These are phyloP conservation scores for Rhopilema esculentum DNA, from an alignment of 30 jellyfish, hydroid and myxozoan genomes.

Conservation along the genomic window DNA sequence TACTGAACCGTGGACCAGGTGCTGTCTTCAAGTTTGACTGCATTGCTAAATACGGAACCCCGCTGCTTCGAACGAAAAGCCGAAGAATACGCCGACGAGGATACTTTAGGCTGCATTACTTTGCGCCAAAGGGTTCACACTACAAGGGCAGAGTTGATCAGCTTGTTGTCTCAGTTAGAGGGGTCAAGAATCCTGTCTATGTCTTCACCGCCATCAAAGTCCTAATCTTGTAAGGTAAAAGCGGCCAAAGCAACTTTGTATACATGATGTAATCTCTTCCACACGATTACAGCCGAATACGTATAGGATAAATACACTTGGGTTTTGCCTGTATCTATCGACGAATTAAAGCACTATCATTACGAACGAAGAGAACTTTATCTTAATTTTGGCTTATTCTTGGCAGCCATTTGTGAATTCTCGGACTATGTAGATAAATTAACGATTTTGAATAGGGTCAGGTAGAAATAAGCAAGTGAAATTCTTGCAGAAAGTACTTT, in stretches of 20 bases:
- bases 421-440: conserved; percentile 21
- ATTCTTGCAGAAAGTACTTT: too few relatives aligned
- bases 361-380: conserved; percentile 2
- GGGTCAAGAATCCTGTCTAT: conserved; percentile 44
- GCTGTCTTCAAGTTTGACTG: conserved; percentile 64
- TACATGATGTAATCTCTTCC: conserved; percentile 33
- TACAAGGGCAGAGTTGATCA: conserved; percentile 59
- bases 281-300: background rate
- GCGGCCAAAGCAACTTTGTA: background rate
- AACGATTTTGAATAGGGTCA: background rate
- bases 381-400: background rate
- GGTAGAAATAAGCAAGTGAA: background rate
- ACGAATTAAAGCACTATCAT: background rate
- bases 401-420: conserved; percentile 32
- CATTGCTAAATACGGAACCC: conserved; percentile 61
- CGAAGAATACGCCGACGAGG: conserved; percentile 73
- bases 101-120: conserved; percentile 63
- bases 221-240: conserved; percentile 56
- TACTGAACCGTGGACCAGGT: conserved; percentile 72
- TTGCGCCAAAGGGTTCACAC: conserved; percentile 66
- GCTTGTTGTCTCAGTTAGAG: conserved; percentile 66
- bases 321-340: conserved; percentile 30
- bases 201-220: conserved; percentile 70
- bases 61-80: conserved; percentile 39
- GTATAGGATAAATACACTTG: background rate